Conservation (phyloP, 2,113 vertebrate genomes). For the Bettongia penicillata region DNA sequence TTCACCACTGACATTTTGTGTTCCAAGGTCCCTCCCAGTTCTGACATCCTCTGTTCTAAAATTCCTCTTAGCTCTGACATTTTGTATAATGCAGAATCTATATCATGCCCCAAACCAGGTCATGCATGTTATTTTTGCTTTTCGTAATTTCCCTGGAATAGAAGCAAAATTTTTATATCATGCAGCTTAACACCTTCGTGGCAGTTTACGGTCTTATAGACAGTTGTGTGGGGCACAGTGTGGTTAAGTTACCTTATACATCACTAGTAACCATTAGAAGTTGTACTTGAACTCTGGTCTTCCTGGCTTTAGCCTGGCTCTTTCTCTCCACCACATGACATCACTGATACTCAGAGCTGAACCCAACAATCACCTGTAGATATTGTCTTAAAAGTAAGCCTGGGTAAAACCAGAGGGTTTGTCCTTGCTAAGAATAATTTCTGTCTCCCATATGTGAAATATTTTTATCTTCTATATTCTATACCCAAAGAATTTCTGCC, state of each 20-base stretch:
- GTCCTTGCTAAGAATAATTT: not conserved
- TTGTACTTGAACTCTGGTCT: not conserved
- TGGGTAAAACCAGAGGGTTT: not conserved
- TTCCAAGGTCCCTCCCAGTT: not conserved
- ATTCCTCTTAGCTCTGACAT: not conserved
- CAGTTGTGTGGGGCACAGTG: not conserved
- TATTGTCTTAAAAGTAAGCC: not conserved
- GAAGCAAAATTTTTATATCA: not conserved
- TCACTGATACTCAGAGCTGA: not conserved
- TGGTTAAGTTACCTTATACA: not conserved
- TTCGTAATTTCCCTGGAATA: not conserved
- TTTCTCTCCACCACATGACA: not conserved
- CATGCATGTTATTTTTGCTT: not conserved
- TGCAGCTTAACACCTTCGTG: not conserved
- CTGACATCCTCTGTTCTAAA: not conserved
- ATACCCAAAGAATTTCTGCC: not conserved
- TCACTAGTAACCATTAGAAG: not conserved
- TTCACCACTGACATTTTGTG: not conserved
- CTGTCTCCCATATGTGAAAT: not conserved
- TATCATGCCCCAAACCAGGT: not conserved
- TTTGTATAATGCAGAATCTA: not conserved
- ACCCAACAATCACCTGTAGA: not conserved
- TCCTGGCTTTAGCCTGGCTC: not conserved
- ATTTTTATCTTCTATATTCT: not conserved
- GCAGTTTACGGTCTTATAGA: not conserved